phyloP scores from a whole-genome alignment of 2,797 vertebrate species.

The Protosalanx chinensis region DNA sequence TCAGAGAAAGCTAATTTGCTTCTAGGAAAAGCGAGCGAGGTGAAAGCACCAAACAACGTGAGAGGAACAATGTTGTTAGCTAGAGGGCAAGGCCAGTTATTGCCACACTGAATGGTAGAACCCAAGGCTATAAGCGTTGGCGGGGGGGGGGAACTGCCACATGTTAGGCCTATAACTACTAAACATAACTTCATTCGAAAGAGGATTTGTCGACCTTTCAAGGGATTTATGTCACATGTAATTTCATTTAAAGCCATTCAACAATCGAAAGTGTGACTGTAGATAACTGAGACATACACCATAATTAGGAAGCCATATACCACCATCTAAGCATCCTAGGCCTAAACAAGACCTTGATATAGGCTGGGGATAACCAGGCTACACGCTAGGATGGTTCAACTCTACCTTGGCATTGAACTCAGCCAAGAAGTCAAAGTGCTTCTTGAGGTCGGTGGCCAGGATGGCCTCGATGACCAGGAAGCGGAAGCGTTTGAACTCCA shows the following conservation, averaged over 20 bases:
- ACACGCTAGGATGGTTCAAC: neutral
- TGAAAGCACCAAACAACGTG: neutral
- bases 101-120: constrained; percentile 20
- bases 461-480: constrained; percentile 99
- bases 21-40: constrained; percentile 36
- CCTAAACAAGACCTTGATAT: too few relatives aligned
- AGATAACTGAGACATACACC: too few relatives aligned
- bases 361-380: too few relatives aligned
- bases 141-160: constrained; percentile 38
- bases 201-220: too few relatives aligned
- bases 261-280: too few relatives aligned
- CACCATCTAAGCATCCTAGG: too few relatives aligned
- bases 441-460: constrained; percentile 96
- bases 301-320: too few relatives aligned
- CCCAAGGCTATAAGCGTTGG: constrained; percentile 28
- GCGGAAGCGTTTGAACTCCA: constrained; percentile 97
- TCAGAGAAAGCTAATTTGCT: constrained; percentile 44
- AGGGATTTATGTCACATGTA: too few relatives aligned
- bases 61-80: constrained; percentile 26
- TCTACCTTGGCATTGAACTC: constrained; percentile 97
- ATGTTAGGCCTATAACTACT: too few relatives aligned
- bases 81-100: constrained; percentile 24
- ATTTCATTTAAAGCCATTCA: too few relatives aligned
- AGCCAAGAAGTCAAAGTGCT: constrained; percentile 97
- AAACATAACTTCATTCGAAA: too few relatives aligned